Evolutionary conservation across 1,140 invertebrate genomes (phyloP), one percentile per base, ranked within the genome.

Genomic region (Neodiprion pinetum): DNA sequence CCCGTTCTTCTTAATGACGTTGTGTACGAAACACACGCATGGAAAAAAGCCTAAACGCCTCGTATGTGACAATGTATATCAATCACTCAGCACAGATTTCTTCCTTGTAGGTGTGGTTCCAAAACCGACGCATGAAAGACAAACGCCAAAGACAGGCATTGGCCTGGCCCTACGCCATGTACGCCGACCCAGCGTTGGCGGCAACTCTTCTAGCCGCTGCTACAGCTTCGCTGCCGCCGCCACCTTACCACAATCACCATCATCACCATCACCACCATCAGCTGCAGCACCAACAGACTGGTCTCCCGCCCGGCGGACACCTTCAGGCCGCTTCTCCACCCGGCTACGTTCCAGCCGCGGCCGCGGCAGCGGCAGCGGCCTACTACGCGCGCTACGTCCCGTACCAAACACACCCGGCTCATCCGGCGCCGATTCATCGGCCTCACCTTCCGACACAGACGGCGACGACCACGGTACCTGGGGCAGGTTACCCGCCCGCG

Each of bases 101-200:
- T 86, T 86, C 83, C 81, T 88, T 86, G 1, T 90, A 97, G 96
- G 97, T 99, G 4, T 99, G 98, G 98, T 99, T 99, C 85, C 98
- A 99, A 92, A 99, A 99, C 82, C 92, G 98, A 12, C 91, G 98
- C n/a, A 99, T 99, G 98, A 99, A 99, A 85, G 97, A 99, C 88
- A 99, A 99, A 81, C 91, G 98, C 0, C 97, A 99, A 84, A 88
- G 96, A 9, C 94, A 98, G 87, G 95, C 97, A 0, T 92, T 99
- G 70, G 93, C 96, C 0, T 99, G 97, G 97, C 97, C 98, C 0
- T 97, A 98, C 85, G 94, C 95, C 0, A 95, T 98, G 47, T 98
- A 98, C 88, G 93, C 95, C 3, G 97, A 99, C 82, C 97, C 97
- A 7, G 92, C 95, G 1, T 92, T 99, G 75, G 96, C 97, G 0